A percentile compares a stretch with the other conserved stretches of the same genome.
Conservation (phyloP, 2,113 vertebrate species). For the Epinephelus cyanopodus region DNA sequence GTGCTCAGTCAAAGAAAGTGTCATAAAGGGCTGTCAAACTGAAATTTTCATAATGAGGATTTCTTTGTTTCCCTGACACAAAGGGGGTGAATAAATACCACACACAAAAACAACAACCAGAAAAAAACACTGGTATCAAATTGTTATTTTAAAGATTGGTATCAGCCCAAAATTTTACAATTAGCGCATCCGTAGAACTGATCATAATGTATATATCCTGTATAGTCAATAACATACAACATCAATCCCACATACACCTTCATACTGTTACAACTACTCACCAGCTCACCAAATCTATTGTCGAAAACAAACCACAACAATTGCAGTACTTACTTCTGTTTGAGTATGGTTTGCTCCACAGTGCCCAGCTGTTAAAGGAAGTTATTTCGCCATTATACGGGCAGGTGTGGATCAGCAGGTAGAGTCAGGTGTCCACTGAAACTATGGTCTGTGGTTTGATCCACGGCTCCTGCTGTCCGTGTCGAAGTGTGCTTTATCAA, state of each 20-base stretch:
- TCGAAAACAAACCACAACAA: not conserved
- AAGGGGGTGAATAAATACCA: no score
- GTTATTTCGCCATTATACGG: not conserved
- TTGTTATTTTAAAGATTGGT: no score
- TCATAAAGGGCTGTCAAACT: no score
- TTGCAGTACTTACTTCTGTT: not conserved
- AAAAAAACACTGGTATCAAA: no score
- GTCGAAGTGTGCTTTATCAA: not conserved
- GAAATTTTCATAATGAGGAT: no score
- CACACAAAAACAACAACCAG: no score
- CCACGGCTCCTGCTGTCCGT: not conserved
- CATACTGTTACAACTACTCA: not conserved
- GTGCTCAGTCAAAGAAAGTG: no score
- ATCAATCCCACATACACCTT: not conserved
- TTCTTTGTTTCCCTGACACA: no score
- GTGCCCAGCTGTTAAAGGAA: not conserved
- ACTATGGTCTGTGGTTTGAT: not conserved
- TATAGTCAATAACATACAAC: not conserved
- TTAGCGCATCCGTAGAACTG: no score
- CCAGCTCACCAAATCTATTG: not conserved
- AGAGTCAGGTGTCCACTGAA: not conserved
- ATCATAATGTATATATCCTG: not conserved
- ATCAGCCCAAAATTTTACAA: no score
- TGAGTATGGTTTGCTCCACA: not conserved
- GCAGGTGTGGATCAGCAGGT: not conserved